These are phyloP conservation scores for Ianthella basta DNA, from an alignment of 37 sponge, comb jelly and placozoan genomes.

Conservation along the genomic window DNA sequence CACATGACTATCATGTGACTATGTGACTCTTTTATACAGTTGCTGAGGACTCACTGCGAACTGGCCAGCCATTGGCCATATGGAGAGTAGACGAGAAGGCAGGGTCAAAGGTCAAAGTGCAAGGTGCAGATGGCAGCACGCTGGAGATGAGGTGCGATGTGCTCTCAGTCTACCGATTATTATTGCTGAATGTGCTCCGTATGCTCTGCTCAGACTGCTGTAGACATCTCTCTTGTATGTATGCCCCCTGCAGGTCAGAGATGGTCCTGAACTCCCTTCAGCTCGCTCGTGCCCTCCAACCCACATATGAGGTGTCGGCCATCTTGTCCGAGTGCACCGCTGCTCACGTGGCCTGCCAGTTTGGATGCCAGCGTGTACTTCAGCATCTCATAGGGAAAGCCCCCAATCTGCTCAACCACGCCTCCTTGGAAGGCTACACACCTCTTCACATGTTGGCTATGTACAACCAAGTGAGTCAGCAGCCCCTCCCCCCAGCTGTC, in stretches of 20 bases:
- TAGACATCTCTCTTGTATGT: not conserved
- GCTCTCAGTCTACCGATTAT: not conserved
- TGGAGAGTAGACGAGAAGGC: too few relatives aligned
- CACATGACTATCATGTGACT: too few relatives aligned
- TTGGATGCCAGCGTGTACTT: slow-evolving; percentile 39
- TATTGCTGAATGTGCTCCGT: not conserved
- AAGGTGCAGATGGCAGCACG: not conserved
- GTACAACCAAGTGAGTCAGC: slow-evolving; percentile 19
- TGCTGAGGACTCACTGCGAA: too few relatives aligned
- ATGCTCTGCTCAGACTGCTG: not conserved
- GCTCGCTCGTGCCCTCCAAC: not conserved
- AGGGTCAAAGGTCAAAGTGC: not conserved
- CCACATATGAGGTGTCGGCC: not conserved
- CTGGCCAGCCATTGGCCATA: too few relatives aligned
- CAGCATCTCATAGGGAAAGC: slow-evolving; percentile 23
- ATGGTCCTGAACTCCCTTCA: not conserved
- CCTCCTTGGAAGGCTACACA: slow-evolving; percentile 64
- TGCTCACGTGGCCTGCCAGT: slow-evolving; percentile 16
- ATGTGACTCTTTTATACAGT: too few relatives aligned
- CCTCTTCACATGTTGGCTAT: slow-evolving; percentile 63
- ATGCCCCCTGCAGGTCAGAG: not conserved
- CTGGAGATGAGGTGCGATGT: not conserved
- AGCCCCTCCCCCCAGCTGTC: slow-evolving; percentile 31
- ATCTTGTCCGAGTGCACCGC: slow-evolving; percentile 9
- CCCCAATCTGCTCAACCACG: slow-evolving; percentile 41